Conservation (phyloP, 1,140 invertebrate species). For the Leptinotarsa defecta region DNA sequence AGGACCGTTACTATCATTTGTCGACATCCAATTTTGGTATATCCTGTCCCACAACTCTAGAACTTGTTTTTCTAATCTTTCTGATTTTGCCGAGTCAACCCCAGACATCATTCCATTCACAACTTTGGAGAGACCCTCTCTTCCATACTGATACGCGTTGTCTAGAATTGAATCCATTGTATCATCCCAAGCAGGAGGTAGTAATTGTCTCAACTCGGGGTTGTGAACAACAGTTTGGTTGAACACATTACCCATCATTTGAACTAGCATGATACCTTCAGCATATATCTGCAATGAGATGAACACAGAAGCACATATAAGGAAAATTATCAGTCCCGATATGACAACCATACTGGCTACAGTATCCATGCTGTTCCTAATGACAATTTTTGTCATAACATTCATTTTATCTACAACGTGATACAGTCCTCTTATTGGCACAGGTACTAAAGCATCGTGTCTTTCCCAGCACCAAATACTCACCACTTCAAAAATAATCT, state of each 20-base stretch:
- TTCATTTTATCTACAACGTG: conserved; percentile 60
- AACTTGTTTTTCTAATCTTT: conserved; percentile 86
- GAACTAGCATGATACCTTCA: conserved; percentile 91
- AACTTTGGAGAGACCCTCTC: conserved; percentile 80
- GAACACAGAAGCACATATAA: conserved; percentile 62
- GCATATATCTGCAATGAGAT: conserved; percentile 80
- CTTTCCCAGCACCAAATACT: conserved; percentile 53
- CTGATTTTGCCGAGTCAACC: conserved; percentile 79
- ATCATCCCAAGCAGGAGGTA: conserved; percentile 77
- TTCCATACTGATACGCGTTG: conserved; percentile 89
- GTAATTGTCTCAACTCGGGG: conserved; percentile 77
- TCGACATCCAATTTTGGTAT: conserved; percentile 89
- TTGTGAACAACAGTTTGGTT: conserved; percentile 89
- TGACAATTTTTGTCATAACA: conserved; percentile 55
- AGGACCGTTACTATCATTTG: conserved; percentile 66
- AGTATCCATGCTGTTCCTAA: conserved; percentile 63
- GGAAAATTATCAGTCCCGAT: conserved; percentile 61
- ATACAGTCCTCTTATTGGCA: conserved; percentile 60
- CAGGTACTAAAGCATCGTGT: conserved; percentile 61
- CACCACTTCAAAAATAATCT: conserved; percentile 41
- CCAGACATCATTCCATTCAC: conserved; percentile 79
- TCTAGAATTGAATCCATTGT: conserved; percentile 86
- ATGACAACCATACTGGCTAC: conserved; percentile 65
- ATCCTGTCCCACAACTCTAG: conserved; percentile 91
- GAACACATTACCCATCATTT: conserved; percentile 85